Percentiles rank a stretch among this genome's conserved stretches.
Evolutionary conservation across 2,113 vertebrate genomes (phyloP).

Genomic region (Pelvicachromis taeniatus): DNA sequence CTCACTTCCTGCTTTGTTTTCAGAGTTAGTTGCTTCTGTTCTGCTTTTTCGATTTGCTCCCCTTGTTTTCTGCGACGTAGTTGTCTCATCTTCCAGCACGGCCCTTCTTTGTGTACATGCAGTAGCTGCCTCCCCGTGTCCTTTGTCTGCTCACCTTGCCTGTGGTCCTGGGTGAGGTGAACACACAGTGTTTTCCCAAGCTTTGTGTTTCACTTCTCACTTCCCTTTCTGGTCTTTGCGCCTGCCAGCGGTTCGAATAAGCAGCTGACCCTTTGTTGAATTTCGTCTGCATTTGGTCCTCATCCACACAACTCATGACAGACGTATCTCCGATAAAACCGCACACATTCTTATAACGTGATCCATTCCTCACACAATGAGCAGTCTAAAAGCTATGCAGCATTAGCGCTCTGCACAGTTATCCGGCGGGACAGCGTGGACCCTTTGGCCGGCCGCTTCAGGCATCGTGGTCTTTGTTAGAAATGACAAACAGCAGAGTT

Average conservation of each 20-base stretch:
- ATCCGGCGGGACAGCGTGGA: background rate
- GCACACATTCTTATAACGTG: background rate
- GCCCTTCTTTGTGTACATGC: background rate
- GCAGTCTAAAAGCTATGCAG: rapidly evolving
- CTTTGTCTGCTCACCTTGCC: background rate
- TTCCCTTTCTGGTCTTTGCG: background rate
- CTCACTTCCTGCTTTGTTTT: background rate
- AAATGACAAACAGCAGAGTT: background rate
- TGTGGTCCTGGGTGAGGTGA: background rate
- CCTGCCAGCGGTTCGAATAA: background rate
- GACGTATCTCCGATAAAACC: background rate
- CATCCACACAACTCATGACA: background rate
- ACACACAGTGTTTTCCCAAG: background rate
- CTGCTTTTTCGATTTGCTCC: background rate
- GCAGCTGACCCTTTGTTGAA: rapidly evolving
- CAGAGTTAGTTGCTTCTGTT: background rate
- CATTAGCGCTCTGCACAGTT: background rate
- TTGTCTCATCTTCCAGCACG: background rate
- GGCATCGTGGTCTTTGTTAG: background rate
- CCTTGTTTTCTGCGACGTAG: background rate
- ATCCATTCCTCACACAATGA: rapidly evolving
- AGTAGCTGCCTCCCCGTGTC: background rate
- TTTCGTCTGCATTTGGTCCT: rapidly evolving
- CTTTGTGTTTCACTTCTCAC: background rate
- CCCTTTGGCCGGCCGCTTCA: background rate